Evolutionary conservation across 1,140 invertebrate genomes (phyloP).

Genomic region (Spodoptera frugiperda): DNA sequence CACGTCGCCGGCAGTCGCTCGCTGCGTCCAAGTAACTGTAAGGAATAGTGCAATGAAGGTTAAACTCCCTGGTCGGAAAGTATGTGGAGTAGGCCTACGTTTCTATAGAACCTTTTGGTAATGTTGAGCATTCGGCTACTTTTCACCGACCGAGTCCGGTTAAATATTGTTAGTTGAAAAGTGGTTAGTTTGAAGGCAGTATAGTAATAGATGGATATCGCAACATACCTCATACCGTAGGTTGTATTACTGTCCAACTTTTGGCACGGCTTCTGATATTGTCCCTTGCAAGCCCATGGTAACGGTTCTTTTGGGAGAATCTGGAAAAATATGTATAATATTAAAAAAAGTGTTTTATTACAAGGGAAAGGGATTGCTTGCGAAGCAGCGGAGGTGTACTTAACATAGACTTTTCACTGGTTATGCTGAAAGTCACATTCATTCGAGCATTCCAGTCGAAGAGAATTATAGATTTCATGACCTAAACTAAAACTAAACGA

Average conservation of each 20-base stretch:
- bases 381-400: no score
- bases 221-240: conserved; percentile 73
- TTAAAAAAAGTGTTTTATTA: no score
- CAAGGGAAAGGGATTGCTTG: no score
- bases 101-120: neutral
- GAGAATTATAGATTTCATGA: no score
- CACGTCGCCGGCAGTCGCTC: conserved; percentile 70
- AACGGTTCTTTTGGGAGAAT: conserved; percentile 70
- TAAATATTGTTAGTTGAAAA: neutral
- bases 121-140: neutral
- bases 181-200: neutral
- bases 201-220: neutral
- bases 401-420: no score
- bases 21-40: conserved; percentile 70
- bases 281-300: conserved; percentile 72
- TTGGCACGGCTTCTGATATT: conserved; percentile 72
- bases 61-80: neutral
- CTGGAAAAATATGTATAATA: conserved; percentile 61
- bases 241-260: conserved; percentile 71
- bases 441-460: no score
- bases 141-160: no score
- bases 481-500: no score
- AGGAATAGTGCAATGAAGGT: neutral
- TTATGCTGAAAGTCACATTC: no score
- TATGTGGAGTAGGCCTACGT: neutral